Evolutionary conservation across 2,797 vertebrate genomes (phyloP).

Genomic region (Phataginus tetradactyla): DNA sequence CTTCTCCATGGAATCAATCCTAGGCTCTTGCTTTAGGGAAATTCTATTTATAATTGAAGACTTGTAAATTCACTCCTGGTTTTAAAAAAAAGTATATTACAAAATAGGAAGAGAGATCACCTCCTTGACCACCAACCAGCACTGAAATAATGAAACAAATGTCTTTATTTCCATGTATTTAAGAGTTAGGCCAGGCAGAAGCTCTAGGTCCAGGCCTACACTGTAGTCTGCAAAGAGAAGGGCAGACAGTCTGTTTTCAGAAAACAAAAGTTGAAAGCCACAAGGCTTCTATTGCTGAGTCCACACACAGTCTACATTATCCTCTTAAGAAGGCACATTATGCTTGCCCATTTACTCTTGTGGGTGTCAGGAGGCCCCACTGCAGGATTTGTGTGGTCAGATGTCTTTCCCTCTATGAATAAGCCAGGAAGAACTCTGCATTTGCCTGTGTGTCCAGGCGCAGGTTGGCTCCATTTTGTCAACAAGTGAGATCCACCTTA

Average conservation of each 20-base stretch:
- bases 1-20: neutral
- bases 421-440: neutral
- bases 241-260: neutral
- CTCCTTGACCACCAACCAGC: neutral
- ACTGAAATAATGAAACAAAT: neutral
- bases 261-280: conserved; percentile 18
- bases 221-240: neutral
- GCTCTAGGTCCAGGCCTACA: neutral
- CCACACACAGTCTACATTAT: neutral
- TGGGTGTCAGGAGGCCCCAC: neutral
- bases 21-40: neutral
- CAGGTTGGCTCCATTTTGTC: neutral
- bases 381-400: neutral
- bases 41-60: neutral
- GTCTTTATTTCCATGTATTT: neutral
- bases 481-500: neutral
- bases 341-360: neutral
- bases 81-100: neutral
- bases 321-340: neutral
- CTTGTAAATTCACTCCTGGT: neutral
- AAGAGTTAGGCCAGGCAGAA: neutral
- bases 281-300: neutral
- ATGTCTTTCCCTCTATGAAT: neutral
- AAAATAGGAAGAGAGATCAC: neutral
- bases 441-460: neutral